Conservation (phyloP, 1,140 invertebrate species). For the Arion vulgaris region DNA sequence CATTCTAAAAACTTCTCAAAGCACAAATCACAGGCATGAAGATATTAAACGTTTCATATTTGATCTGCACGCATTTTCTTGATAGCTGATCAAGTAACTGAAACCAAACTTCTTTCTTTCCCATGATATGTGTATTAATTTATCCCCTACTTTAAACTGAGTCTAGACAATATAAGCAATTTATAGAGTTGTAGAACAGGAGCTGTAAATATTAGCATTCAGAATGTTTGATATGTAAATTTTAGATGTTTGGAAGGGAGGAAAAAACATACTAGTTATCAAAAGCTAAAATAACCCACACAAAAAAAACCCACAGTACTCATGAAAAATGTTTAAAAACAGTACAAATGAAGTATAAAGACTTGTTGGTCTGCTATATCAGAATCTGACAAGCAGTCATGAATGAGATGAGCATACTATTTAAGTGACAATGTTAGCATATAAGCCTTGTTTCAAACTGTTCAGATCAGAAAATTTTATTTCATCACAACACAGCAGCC, state of each 20-base stretch:
- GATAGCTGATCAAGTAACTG: too few species aligned
- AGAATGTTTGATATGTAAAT: background rate
- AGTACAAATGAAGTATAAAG: background rate
- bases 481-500: background rate
- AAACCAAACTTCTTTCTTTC: too few species aligned
- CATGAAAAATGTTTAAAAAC: background rate
- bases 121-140: too few species aligned
- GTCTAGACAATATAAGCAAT: too few species aligned
- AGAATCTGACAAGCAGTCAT: background rate
- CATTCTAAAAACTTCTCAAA: too few species aligned
- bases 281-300: background rate
- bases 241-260: background rate
- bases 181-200: too few species aligned
- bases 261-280: background rate
- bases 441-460: background rate
- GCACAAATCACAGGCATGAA: too few species aligned
- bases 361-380: background rate
- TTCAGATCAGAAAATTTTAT: background rate
- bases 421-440: background rate
- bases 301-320: background rate
- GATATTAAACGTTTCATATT: too few species aligned
- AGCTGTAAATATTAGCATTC: too few species aligned
- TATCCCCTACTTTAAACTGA: too few species aligned
- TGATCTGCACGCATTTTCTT: too few species aligned
- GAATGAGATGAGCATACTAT: background rate